Conservation (phyloP, 2,113 vertebrate genomes). For the Campylomormyrus tamandua region DNA sequence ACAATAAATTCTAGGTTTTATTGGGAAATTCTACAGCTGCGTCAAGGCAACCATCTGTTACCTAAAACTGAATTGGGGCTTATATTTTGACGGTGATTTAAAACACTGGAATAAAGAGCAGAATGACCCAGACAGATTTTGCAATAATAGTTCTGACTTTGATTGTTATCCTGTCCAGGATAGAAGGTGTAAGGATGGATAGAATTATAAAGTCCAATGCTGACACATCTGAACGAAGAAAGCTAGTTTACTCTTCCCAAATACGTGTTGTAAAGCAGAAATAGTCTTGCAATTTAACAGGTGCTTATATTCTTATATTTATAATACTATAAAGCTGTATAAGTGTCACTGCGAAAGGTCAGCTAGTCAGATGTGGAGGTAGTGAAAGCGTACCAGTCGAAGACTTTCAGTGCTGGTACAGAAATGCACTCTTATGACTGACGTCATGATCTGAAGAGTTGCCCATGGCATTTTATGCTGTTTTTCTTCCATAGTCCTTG, state of each 20-base stretch:
- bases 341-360: background rate
- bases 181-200: background rate
- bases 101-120: background rate
- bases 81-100: background rate
- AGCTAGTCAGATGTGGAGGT: background rate
- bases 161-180: background rate
- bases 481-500: slow-evolving; percentile 64
- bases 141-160: background rate
- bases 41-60: background rate
- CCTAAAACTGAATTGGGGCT: background rate
- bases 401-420: background rate
- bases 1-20: background rate
- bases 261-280: background rate
- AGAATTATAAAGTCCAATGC: background rate
- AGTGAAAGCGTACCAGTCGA: background rate
- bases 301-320: background rate
- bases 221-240: background rate
- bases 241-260: background rate
- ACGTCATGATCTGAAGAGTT: background rate
- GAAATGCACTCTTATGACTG: background rate
- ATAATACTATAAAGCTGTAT: background rate
- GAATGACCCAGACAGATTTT: background rate
- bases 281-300: background rate
- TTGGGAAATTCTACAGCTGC: background rate
- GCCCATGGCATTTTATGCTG: background rate